These are phyloP conservation scores for Cotesia vestalis DNA, from an alignment of 1,140 invertebrate species.

Conservation along the genomic window DNA sequence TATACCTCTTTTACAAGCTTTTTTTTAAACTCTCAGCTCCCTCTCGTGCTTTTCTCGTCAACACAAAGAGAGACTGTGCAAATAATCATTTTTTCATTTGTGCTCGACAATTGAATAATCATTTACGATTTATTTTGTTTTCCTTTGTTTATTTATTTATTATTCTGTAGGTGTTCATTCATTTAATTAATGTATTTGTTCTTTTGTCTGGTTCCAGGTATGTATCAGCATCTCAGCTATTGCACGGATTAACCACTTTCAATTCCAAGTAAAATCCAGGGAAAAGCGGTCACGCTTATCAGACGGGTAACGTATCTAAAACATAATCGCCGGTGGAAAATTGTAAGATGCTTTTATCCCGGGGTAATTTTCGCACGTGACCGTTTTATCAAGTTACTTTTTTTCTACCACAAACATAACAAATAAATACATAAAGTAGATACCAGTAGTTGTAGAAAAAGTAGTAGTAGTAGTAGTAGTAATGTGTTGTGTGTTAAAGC, in stretches of 20 bases:
- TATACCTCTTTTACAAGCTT: background rate
- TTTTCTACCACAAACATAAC: background rate
- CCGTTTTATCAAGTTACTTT: slow-evolving; percentile 9
- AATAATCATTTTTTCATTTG: slow-evolving; percentile 22
- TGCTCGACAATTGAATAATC: slow-evolving; percentile 28
- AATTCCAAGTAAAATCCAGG: background rate
- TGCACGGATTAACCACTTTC: background rate
- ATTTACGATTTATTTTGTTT: too few species aligned
- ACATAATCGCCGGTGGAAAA: slow-evolving; percentile 10
- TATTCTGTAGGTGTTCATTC: background rate
- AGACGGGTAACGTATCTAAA: slow-evolving; percentile 17
- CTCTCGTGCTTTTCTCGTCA: background rate
- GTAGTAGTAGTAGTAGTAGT: background rate
- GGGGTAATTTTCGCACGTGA: slow-evolving; percentile 24
- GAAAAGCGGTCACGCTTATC: slow-evolving; percentile 5
- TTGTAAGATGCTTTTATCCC: slow-evolving; percentile 22
- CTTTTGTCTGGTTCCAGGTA: slow-evolving; percentile 31
- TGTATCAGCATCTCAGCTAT: slow-evolving; percentile 20
- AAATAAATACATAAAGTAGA: background rate
- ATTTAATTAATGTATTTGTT: background rate
- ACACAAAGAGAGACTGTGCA: slow-evolving; percentile 16
- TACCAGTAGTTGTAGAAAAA: background rate
- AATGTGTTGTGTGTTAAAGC: background rate
- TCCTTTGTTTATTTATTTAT: too few species aligned
- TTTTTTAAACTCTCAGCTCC: background rate